Evolutionary conservation across 2,888 invertebrate genomes (phyloP), one percentile per base, ranked within the genome.

Genomic region (Euphydryas editha): DNA sequence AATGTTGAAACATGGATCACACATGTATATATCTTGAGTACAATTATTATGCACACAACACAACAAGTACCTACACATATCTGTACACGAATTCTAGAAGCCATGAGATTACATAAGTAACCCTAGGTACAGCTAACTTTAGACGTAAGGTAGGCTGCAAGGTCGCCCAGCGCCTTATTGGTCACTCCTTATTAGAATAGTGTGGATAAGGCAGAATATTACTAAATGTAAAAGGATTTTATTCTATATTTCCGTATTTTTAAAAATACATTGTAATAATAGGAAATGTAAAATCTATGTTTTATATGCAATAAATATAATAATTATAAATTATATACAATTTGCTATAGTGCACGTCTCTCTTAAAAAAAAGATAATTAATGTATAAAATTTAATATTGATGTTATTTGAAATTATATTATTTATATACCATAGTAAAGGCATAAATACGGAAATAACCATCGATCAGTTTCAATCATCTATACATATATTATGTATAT

Each of bases 121-220:
- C 61, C 63, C 59, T 62, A 68, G 62, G 70, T 75, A 75, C 77
- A 78, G 77, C 80, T 85, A 83, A 80, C 81, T 82, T 81, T 82
- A 83, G 80, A 75, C 78, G 78, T 80, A 81, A 78, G 80, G 78
- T 81, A 81, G 81, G 75, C 80, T 83, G 80, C 91, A 91, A 92
- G 91, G 91, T 87, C 90, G 86, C 75, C 85, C 80, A 89, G 88
- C 90, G 90, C 90, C 89, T 89, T 89, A 85, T 79, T 90, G 87
- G 85, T 84, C 87, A 85, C 79, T 76, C 63, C 65, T 67, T 72
- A 74, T 75, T 75, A 67, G 78, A 71, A 71, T 77, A 76, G 59
- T 75, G 69, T 85, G 86, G 90, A 90, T 81, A 76, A 70, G 73
- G 59, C 21, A n/a, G 24, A 20, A 13, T n/a, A n/a, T 47, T 47